phyloP scores from a whole-genome alignment of 2,797 vertebrate species.

The Fistularia tabacaria region DNA sequence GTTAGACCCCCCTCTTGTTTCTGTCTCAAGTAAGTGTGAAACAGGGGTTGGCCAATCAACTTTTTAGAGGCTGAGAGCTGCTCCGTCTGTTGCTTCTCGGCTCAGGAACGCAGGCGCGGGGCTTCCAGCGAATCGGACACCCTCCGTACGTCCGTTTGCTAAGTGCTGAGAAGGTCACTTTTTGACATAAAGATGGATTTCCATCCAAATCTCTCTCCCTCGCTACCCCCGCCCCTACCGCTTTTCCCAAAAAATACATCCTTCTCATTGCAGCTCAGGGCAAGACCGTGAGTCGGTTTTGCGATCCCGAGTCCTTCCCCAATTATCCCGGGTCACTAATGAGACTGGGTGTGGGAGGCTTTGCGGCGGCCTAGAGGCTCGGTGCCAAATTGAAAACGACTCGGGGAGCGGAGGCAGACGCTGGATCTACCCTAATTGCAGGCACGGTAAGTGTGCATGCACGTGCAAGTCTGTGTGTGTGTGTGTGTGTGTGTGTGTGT shows the following conservation, averaged over 20 bases:
- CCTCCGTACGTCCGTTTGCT: constrained; percentile 17
- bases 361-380: constrained; percentile 60
- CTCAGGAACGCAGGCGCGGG: neutral
- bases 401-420: constrained; percentile 54
- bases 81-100: neutral
- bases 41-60: too few species aligned
- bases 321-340: constrained; percentile 73
- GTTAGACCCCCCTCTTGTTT: constrained; percentile 4
- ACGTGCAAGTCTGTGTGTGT: too few species aligned
- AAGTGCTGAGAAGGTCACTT: constrained; percentile 48
- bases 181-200: constrained; percentile 47
- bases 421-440: constrained; percentile 65
- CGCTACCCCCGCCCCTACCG: neutral
- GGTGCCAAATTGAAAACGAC: constrained; percentile 61
- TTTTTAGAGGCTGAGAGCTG: too few species aligned
- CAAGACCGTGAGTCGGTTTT: constrained; percentile 40
- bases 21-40: neutral
- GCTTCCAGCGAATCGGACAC: neutral
- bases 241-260: constrained; percentile 41
- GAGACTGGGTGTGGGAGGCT: constrained; percentile 62
- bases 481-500: constrained; percentile 16
- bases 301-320: constrained; percentile 52
- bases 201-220: constrained; percentile 30
- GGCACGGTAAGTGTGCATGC: constrained; percentile 29
- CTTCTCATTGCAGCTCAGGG: constrained; percentile 40